These are phyloP conservation scores for Paraplagusia blochii DNA, from an alignment of 2,113 vertebrate species.

Conservation along the genomic window DNA sequence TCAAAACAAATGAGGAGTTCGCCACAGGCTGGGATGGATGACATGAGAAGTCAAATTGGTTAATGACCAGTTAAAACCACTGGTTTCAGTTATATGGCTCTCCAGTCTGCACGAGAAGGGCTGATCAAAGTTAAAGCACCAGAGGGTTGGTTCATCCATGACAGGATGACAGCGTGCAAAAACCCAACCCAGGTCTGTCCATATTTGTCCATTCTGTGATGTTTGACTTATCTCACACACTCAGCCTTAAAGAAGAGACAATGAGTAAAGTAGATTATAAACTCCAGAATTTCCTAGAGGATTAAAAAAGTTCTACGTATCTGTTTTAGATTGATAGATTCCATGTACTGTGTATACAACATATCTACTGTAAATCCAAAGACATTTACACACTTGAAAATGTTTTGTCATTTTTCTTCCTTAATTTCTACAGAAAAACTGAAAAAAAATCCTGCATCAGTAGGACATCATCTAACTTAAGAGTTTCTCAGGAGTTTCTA, in stretches of 20 bases:
- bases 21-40: not conserved
- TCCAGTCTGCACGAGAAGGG: not conserved
- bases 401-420: too few species aligned
- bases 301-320: too few species aligned
- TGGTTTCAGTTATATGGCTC: not conserved
- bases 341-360: too few species aligned
- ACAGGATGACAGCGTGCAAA: not conserved
- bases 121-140: slow-evolving; percentile 1
- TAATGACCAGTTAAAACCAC: not conserved
- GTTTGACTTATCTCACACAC: not conserved
- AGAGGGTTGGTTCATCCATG: not conserved
- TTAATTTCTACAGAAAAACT: too few species aligned
- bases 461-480: slow-evolving; percentile 1
- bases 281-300: too few species aligned
- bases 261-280: not conserved
- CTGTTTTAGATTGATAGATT: too few species aligned
- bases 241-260: not conserved
- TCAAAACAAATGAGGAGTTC: not conserved
- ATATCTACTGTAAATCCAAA: too few species aligned
- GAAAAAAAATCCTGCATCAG: too few species aligned
- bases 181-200: not conserved
- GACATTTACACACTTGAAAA: too few species aligned
- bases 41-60: not conserved
- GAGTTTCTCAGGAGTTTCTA: not conserved
- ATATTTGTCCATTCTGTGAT: not conserved